Percentiles rank a stretch among this genome's conserved stretches.
Conservation (phyloP, 2,888 invertebrate species). For the Catocala nupta region DNA sequence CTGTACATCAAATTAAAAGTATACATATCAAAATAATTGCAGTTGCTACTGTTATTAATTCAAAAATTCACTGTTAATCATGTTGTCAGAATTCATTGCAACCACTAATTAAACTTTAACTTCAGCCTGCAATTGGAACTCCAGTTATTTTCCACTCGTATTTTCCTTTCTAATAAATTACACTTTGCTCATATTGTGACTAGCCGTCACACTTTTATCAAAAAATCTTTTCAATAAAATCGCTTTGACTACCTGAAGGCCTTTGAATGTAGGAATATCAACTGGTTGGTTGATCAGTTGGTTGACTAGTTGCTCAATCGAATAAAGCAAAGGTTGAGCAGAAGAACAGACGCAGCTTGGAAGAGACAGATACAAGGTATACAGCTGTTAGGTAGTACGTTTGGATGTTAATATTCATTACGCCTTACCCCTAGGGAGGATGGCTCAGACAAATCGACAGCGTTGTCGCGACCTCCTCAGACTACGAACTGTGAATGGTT, state of each 20-base stretch:
- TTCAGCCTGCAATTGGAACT: too few species aligned
- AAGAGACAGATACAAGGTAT: conserved; percentile 37
- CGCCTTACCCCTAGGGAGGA: conserved; percentile 63
- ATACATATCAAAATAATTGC: too few species aligned
- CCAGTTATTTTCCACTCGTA: background rate
- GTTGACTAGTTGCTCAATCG: conserved; percentile 16
- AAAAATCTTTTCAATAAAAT: conserved; percentile 30
- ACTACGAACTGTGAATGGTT: conserved; percentile 27
- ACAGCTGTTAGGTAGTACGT: conserved; percentile 55
- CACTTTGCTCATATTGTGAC: background rate
- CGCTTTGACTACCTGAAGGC: conserved; percentile 15
- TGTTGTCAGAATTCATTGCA: too few species aligned
- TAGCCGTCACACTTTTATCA: conserved; percentile 22
- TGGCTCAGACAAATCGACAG: conserved; percentile 73
- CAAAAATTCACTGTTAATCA: too few species aligned
- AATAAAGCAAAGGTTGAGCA: conserved; percentile 28
- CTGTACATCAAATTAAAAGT: too few species aligned
- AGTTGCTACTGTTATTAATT: too few species aligned
- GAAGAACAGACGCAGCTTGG: conserved; percentile 40
- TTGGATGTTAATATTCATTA: conserved; percentile 83
- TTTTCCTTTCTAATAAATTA: background rate
- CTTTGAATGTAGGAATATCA: conserved; percentile 17
- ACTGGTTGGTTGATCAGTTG: conserved; percentile 18
- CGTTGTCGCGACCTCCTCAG: conserved; percentile 58
- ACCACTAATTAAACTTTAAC: too few species aligned